phyloP scores from a whole-genome alignment of 2,113 vertebrate genomes.

The Hiodon alosoides region DNA sequence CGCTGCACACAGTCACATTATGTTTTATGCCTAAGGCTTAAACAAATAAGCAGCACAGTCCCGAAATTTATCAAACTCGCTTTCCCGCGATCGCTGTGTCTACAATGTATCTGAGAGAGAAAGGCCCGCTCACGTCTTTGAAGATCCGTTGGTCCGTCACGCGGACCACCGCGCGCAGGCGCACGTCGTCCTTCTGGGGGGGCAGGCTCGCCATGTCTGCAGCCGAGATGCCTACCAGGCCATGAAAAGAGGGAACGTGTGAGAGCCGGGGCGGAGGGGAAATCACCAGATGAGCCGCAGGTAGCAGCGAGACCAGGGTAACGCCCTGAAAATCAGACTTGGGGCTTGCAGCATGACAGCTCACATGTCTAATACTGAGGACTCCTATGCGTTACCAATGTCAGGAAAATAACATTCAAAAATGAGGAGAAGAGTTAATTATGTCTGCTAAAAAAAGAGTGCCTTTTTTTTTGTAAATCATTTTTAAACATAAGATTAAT shows the following conservation, averaged over 20 bases:
- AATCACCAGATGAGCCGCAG: not conserved
- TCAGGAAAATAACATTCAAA: too few relatives aligned
- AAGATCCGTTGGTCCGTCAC: slow-evolving; percentile 82
- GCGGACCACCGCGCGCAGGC: slow-evolving; percentile 77
- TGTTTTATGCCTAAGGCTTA: too few relatives aligned
- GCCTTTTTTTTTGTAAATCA: too few relatives aligned
- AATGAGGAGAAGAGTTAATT: too few relatives aligned
- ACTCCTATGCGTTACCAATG: too few relatives aligned
- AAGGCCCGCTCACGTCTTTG: slow-evolving; percentile 74
- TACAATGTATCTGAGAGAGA: not conserved
- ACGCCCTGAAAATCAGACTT: slow-evolving; percentile 34
- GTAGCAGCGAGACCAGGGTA: slow-evolving; percentile 15
- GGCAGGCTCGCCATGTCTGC: slow-evolving; percentile 69
- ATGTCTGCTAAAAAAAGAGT: too few relatives aligned
- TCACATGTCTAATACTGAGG: too few relatives aligned
- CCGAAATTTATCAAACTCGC: not conserved
- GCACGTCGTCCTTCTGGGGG: slow-evolving; percentile 77
- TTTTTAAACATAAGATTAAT: too few relatives aligned
- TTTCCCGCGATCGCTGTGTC: not conserved
- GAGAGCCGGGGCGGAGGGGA: not conserved
- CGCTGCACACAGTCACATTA: too few relatives aligned
- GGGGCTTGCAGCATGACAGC: too few relatives aligned
- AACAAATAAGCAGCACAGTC: too few relatives aligned
- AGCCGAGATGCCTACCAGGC: slow-evolving; percentile 63
- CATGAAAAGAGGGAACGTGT: not conserved